Evolutionary conservation across 2,113 vertebrate genomes (phyloP), one percentile per base, ranked within the genome.

Genomic region (Nycticryphes semicollaris): DNA sequence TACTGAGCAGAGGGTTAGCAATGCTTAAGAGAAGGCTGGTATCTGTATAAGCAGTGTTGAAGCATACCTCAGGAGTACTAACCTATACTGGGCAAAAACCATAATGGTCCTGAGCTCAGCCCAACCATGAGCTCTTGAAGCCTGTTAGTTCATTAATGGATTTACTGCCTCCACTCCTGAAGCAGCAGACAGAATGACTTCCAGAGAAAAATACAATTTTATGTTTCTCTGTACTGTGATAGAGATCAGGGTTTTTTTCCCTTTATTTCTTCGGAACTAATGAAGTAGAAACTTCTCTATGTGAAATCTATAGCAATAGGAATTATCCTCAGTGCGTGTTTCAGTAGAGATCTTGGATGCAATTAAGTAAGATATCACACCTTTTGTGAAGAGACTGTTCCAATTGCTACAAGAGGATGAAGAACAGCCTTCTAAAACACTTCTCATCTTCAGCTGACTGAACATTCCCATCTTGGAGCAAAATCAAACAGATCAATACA

Each of bases 201-300:
- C 74, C 51, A 90, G 76, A 78, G 56, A 77, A 76, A 94, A 79
- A 30, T 13, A 47, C 9, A 14, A 14, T 68, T 90, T 84, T 70
- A 23, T 45, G 11, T 88, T 28, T 78, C 57, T 81, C 51, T 68
- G 27, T 37, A 25, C 30, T 39, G 63, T 93, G 88, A 73, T 5
- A 67, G 43, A 82, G 43, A 91, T 68, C 22, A 15, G 41, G 5
- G 6, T 0, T 13, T 76, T 35, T 21, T 10, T 4, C 5, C n/a
- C 56, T 77, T 74, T 84, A 75, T 84, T 90, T 90, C 92, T 95
- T 87, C 45, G 39, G 35, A 87, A 39, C 72, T 93, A 90, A 95
- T 74, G 75, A 90, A 84, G 41, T 64, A 84, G 92, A 87, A 92
- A 75, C 27, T 19, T 87, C 43, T 73, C 73, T 70, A 45, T 48